Evolutionary conservation across 2,113 vertebrate species (phyloP), one percentile per base, ranked within the genome.

Genomic region (Mustelus asterias): DNA sequence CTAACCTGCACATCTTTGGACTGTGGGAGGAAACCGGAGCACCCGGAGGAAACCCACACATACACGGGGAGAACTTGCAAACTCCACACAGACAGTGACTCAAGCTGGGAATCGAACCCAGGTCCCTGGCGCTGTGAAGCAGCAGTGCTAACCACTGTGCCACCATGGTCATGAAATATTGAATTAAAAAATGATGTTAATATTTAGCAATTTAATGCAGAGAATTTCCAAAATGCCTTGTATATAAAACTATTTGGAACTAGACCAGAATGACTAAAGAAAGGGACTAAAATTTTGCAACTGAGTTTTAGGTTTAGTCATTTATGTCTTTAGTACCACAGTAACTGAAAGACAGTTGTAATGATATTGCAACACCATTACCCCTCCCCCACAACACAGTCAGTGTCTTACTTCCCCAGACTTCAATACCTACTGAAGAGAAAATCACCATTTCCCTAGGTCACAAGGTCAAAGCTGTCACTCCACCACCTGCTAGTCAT

Each of bases 401-500:
- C 22, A 95, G 41, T 95, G 37, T 69, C 95, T 96, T 92, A 92
- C 22, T 14, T 48, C 48, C 65, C 88, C n/a, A 41, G 92, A 94
- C 37, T 94, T n/a, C 60, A 94, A 37, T 70, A 72, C 41, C 24
- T 24, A 70, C 90, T 41, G 29, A 95, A 72, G 67, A 86, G n/a
- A 63, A 80, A 96, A 96, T 94, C 96, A 96, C 92, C 85, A 72
- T 78, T 95, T 90, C 54, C 92, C 85, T 83, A 16, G 90, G 89
- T 88, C 65, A 58, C 67, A 80, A 96, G 96, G 96, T 95, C 96
- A 96, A 24, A 8, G 22, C 67, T 96, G 88, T 80, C 88, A 95
- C 78, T 41, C 10, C n/a, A 70, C 96, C 97, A 98, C 97, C 97
- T 98, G 97, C 97, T 97, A 97, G 97, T 97, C 97, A 96, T 97